These are phyloP conservation scores for Ischnura elegans DNA, from an alignment of 2,888 invertebrate genomes.

Conservation along the genomic window DNA sequence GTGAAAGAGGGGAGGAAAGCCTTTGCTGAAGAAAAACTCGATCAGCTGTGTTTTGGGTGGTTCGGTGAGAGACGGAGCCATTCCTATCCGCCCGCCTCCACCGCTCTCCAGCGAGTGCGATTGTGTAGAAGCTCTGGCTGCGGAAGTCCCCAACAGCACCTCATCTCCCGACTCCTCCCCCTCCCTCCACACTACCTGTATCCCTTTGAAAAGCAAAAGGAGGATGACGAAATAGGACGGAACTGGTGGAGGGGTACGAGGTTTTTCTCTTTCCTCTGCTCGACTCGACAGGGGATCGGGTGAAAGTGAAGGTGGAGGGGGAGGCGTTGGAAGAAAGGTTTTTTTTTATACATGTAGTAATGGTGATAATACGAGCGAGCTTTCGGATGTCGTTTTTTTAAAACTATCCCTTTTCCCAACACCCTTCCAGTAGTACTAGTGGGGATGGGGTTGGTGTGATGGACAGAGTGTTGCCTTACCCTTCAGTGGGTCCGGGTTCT, in stretches of 20 bases:
- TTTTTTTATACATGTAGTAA: background rate
- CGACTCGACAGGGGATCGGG: background rate
- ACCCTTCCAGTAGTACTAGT: background rate
- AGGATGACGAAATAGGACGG: background rate
- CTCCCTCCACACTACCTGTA: background rate
- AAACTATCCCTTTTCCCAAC: background rate
- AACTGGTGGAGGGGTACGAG: background rate
- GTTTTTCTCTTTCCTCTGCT: background rate
- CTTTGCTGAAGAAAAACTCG: background rate
- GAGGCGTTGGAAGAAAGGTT: background rate
- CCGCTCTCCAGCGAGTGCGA: background rate
- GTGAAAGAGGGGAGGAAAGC: background rate
- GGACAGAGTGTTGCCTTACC: background rate
- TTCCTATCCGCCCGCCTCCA: slow-evolving; percentile 23
- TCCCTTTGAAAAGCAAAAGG: background rate
- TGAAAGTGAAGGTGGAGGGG: slow-evolving; percentile 16
- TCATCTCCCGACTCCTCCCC: background rate
- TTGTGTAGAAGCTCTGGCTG: background rate
- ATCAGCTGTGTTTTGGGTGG: slow-evolving; percentile 65
- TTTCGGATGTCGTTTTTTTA: background rate
- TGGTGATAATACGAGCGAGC: background rate
- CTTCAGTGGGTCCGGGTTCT: background rate
- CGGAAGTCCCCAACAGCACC: background rate
- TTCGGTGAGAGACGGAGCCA: slow-evolving; percentile 20
- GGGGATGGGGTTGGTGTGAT: background rate